phyloP scores from a whole-genome alignment of 2,888 invertebrate species.

The Drosophila anomalipes region DNA sequence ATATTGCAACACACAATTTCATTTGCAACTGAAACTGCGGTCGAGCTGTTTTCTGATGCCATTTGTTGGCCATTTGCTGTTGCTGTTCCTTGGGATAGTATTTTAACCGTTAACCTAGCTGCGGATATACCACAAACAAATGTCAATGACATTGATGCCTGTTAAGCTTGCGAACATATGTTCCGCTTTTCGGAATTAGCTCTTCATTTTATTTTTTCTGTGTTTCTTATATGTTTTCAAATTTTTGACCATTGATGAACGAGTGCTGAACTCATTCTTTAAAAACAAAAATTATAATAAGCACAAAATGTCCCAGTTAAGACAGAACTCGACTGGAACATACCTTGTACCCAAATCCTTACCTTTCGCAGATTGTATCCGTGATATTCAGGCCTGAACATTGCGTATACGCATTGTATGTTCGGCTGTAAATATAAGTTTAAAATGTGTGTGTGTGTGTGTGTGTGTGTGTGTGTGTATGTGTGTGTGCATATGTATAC shows the following conservation, averaged over 20 bases:
- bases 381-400: background rate
- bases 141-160: background rate
- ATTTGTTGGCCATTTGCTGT: background rate
- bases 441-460: background rate
- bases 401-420: background rate
- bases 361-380: background rate
- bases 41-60: background rate
- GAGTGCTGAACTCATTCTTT: background rate
- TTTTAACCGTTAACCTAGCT: no score
- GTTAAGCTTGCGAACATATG: background rate
- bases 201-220: background rate
- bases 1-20: background rate
- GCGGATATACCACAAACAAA: background rate
- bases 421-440: background rate
- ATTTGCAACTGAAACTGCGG: constrained; percentile 1
- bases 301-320: background rate
- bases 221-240: background rate
- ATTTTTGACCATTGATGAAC: background rate
- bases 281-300: no score
- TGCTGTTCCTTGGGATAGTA: background rate
- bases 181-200: background rate
- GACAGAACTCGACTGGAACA: background rate
- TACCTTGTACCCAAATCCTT: background rate
- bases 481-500: background rate
- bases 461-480: background rate